Percentiles rank a stretch among this genome's conserved stretches.
Conservation (phyloP, 2,113 vertebrate genomes). For the Oxyruncus cristatus region DNA sequence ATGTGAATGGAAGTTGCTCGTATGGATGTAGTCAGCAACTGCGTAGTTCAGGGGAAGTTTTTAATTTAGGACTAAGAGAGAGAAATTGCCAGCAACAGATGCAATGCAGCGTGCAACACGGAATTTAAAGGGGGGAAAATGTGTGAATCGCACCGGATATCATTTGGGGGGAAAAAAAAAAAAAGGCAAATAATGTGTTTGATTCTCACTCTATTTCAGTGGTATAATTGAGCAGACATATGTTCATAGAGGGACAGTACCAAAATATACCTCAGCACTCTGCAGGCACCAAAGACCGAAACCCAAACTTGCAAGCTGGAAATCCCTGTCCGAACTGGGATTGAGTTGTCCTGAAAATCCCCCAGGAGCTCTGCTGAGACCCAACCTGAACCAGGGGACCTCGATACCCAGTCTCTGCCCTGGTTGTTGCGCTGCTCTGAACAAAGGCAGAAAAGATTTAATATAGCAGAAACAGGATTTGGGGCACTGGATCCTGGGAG, state of each 20-base stretch:
- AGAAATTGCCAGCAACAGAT: conserved; percentile 64
- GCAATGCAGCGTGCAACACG: neutral
- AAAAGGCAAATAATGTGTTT: neutral
- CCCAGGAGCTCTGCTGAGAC: neutral
- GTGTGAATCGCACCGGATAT: conserved; percentile 35
- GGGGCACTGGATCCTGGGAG: fast-evolving
- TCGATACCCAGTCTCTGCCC: neutral
- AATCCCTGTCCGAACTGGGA: neutral
- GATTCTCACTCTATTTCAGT: conserved; percentile 2
- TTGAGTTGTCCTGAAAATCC: neutral
- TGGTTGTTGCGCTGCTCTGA: neutral
- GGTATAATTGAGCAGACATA: neutral
- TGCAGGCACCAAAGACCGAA: neutral
- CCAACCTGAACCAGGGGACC: neutral
- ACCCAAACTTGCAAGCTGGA: neutral
- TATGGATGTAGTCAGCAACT: neutral
- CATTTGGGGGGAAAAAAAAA: neutral
- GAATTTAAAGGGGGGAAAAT: conserved; percentile 38
- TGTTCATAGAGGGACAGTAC: neutral
- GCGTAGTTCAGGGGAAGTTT: conserved; percentile 34
- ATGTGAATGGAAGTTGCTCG: conserved; percentile 23
- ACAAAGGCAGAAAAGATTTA: neutral
- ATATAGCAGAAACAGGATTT: neutral
- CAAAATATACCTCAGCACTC: neutral
- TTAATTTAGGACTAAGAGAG: conserved; percentile 63